Conservation (phyloP, 2,113 vertebrate species). For the Cephalopterus ornatus region DNA sequence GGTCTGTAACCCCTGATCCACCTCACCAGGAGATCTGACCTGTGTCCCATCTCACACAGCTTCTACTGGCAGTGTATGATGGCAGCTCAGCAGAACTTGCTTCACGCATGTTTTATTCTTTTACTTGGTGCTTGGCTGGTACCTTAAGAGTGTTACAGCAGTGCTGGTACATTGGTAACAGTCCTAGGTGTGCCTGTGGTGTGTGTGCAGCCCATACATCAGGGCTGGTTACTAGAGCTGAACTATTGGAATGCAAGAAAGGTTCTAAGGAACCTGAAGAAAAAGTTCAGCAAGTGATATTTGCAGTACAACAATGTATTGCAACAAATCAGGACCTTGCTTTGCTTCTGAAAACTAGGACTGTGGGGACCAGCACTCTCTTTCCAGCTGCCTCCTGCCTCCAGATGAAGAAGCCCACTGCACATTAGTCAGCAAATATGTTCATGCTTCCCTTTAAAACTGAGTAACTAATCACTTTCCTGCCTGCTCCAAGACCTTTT, state of each 20-base stretch:
- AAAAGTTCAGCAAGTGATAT: not conserved
- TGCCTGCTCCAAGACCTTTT: not conserved
- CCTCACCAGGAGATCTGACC: not conserved
- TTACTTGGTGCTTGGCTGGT: not conserved
- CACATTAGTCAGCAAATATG: not conserved
- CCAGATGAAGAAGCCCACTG: not conserved
- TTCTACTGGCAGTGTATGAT: not conserved
- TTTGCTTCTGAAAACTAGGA: not conserved
- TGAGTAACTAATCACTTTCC: not conserved
- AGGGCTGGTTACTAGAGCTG: not conserved
- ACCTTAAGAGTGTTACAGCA: not conserved
- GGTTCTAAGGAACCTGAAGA: not conserved
- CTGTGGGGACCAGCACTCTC: not conserved
- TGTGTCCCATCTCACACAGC: not conserved
- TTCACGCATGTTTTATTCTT: not conserved
- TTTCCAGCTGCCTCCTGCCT: not conserved
- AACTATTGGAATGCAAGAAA: not conserved
- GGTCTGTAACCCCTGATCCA: not conserved
- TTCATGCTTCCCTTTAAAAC: not conserved
- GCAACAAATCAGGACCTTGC: not conserved
- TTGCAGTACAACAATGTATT: not conserved
- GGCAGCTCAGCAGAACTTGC: not conserved
- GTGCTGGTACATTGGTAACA: not conserved
- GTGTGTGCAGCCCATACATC: fast-evolving
- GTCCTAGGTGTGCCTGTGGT: not conserved